Evolutionary conservation across 1,140 invertebrate genomes (phyloP), one percentile per base, ranked within the genome.

Genomic region (Linepithema humile): DNA sequence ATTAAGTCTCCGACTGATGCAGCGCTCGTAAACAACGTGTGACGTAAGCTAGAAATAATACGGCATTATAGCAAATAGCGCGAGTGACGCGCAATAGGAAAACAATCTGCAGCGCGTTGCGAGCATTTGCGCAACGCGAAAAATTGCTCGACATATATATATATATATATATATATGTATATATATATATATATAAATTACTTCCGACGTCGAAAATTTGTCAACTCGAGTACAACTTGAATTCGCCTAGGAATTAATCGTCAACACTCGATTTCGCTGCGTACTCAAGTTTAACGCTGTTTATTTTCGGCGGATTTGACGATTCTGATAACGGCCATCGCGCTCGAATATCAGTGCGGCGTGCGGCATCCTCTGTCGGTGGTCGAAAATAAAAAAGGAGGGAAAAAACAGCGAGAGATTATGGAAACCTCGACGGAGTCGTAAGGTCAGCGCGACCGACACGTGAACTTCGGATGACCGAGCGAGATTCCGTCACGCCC

Each of bases 401-500:
- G n/a, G 59, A 12, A 38, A 26, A 40, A 38, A 35, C 40, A 17
- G 7, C 29, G 35, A 17, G 17, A 29, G 85, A 78, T 55, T 53
- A 23, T 80, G 73, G 60, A 50, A 86, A 86, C 23, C n/a, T n/a
- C n/a, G 32, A 70, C 23, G 35, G 20, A 17, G 17, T 48, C 86
- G 64, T 45, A 74, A 85, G 87, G 77, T 87, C 86, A 85, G n/a
- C 15, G n/a, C 53, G 67, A 55, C 43, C 83, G 84, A 88, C 86
- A 84, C 50, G 65, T 87, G 86, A 87, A 87, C 64, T 32, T 23
- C 55, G 85, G 48, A 62, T 87, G 86, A 88, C 80, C 67, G 82
- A 60, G 45, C 83, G 78, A 57, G 84, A 88, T 85, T 88, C 77
- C 67, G 65, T 55, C 78, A 69, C 69, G 43, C 45, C 80, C 75